Percentiles rank a stretch among this genome's conserved stretches.
Evolutionary conservation across 1,140 invertebrate genomes (phyloP).

Genomic region (Caenorhabditis tropicalis): DNA sequence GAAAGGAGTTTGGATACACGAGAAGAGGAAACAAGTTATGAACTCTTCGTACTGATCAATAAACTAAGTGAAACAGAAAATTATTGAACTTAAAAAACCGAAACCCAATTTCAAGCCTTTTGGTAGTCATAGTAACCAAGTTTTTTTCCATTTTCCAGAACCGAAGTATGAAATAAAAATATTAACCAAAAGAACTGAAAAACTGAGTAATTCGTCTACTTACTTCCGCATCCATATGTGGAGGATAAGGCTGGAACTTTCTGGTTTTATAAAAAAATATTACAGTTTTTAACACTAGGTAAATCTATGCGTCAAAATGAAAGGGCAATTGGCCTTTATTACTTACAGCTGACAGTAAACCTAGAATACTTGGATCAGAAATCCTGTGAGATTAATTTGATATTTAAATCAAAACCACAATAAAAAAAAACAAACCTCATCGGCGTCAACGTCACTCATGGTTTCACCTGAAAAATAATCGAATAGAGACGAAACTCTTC

Average conservation of each 20-base stretch:
- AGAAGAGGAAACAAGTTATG: too few relatives aligned
- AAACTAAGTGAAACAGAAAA: not conserved
- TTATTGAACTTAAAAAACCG: not conserved
- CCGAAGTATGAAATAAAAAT: not conserved
- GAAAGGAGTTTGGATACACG: not conserved
- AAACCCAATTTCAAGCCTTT: too few relatives aligned
- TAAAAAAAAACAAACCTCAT: constrained; percentile 28
- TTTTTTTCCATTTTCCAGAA: too few relatives aligned
- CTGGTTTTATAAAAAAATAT: too few relatives aligned
- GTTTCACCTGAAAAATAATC: not conserved
- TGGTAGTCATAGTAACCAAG: too few relatives aligned
- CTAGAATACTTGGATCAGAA: too few relatives aligned
- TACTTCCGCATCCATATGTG: constrained; percentile 32
- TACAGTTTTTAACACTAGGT: too few relatives aligned
- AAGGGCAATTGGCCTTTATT: too few relatives aligned
- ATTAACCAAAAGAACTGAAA: not conserved
- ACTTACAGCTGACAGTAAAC: too few relatives aligned
- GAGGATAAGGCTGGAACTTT: constrained; percentile 13
- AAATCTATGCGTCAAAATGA: too few relatives aligned
- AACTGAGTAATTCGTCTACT: not conserved
- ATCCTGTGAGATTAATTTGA: too few relatives aligned
- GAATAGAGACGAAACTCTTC: not conserved
- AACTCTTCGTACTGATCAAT: too few relatives aligned
- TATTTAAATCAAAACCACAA: not conserved
- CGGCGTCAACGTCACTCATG: constrained; percentile 46